Conservation (phyloP, 2,113 vertebrate species). For the Phoxinus phoxinus region DNA sequence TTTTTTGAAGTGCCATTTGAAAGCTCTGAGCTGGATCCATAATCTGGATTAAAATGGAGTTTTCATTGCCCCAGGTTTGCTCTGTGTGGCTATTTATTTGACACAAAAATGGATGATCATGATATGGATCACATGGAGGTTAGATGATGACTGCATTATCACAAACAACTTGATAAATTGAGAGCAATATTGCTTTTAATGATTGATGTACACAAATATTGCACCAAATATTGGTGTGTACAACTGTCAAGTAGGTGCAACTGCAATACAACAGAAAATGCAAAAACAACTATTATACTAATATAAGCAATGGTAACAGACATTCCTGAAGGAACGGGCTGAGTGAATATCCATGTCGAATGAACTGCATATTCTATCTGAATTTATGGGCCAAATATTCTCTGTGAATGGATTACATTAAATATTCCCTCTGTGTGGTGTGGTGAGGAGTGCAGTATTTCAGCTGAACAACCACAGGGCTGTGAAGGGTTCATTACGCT, state of each 20-base stretch:
- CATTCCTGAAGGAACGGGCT: background rate
- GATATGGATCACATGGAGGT: background rate
- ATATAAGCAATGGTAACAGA: background rate
- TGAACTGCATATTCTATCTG: conserved; percentile 32
- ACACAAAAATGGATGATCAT: background rate
- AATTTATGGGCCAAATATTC: conserved; percentile 15
- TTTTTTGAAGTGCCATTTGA: conserved; percentile 9
- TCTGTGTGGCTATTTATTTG: conserved; percentile 19
- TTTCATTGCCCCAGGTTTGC: background rate
- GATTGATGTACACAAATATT: background rate
- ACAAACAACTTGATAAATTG: background rate
- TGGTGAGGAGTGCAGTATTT: conserved; percentile 23
- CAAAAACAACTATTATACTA: background rate
- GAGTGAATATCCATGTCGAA: background rate
- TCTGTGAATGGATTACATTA: conserved; percentile 15
- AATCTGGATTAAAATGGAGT: conserved; percentile 9
- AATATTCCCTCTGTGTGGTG: conserved; percentile 15
- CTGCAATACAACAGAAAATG: background rate
- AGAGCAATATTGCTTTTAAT: background rate
- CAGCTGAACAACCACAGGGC: background rate
- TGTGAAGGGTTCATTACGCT: conserved; percentile 25
- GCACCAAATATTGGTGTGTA: background rate
- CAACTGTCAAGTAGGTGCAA: background rate
- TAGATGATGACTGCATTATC: background rate
- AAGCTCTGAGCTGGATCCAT: background rate